These are phyloP conservation scores for Illadopsis cleaveri DNA, from an alignment of 2,113 vertebrate genomes.

Conservation along the genomic window DNA sequence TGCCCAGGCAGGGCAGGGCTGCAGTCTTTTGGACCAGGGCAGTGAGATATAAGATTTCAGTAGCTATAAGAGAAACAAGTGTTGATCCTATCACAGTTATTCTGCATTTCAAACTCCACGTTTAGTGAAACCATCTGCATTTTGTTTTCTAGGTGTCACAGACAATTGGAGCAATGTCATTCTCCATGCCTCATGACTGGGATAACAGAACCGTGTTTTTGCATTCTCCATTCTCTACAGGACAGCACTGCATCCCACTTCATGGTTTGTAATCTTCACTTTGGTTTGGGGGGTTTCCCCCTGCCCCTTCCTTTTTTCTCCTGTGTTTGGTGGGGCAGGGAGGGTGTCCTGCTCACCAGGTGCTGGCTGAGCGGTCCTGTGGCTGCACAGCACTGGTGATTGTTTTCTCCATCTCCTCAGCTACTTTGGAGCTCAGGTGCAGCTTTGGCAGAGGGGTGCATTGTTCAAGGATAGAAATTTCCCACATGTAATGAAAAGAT, in stretches of 20 bases:
- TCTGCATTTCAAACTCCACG: not conserved
- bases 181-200: slow-evolving; percentile 84
- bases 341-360: not conserved
- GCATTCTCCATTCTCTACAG: slow-evolving; percentile 86
- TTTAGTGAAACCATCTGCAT: not conserved
- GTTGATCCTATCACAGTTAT: not conserved
- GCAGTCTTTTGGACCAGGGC: not conserved
- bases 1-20: not conserved
- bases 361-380: not conserved
- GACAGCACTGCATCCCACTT: slow-evolving; percentile 88
- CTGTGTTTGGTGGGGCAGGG: not conserved
- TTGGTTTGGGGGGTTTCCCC: not conserved
- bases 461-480: not conserved
- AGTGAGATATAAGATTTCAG: not conserved
- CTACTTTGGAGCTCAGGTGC: not conserved
- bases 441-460: not conserved
- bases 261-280: slow-evolving; percentile 78
- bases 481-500: too few relatives aligned
- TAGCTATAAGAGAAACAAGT: not conserved
- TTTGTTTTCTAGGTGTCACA: slow-evolving; percentile 70
- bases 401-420: not conserved
- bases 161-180: slow-evolving; percentile 71
- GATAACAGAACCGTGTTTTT: slow-evolving; percentile 78
- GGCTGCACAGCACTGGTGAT: accelerated
- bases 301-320: not conserved